phyloP scores from a whole-genome alignment of 2,113 vertebrate species.

The Xenotilapia caudafasciata region DNA sequence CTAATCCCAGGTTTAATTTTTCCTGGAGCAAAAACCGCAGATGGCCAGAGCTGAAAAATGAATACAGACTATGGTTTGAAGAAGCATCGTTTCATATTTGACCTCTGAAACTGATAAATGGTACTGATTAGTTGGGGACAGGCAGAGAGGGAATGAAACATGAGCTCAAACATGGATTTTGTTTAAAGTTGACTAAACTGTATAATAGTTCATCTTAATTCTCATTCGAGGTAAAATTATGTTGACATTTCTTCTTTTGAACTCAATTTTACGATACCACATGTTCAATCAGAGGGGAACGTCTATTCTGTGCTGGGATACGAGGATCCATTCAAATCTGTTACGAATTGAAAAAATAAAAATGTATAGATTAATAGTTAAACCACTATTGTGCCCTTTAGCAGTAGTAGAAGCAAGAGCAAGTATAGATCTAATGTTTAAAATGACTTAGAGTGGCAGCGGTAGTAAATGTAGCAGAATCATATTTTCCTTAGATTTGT shows the following conservation, averaged over 20 bases:
- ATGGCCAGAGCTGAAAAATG: accelerated
- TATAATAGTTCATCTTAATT: neutral
- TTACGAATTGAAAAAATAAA: neutral
- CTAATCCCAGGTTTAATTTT: too few species aligned
- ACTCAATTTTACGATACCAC: neutral
- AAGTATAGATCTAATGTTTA: accelerated
- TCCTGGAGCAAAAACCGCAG: neutral
- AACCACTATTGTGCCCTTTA: neutral
- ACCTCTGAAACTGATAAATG: neutral
- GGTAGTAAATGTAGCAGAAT: neutral
- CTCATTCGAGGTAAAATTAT: neutral
- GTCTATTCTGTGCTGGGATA: neutral
- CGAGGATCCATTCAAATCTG: neutral
- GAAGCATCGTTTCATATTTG: neutral
- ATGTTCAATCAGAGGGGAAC: neutral
- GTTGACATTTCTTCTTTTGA: neutral
- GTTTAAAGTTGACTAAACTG: neutral
- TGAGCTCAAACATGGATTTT: neutral
- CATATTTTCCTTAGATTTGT: neutral
- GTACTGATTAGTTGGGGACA: accelerated
- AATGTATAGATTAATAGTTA: neutral
- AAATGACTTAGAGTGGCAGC: neutral
- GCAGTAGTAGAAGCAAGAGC: accelerated
- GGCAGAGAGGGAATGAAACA: neutral
- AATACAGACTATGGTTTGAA: neutral